These are phyloP conservation scores for Pristionchus fissidentatus DNA, from an alignment of 2,888 invertebrate genomes.

Conservation along the genomic window DNA sequence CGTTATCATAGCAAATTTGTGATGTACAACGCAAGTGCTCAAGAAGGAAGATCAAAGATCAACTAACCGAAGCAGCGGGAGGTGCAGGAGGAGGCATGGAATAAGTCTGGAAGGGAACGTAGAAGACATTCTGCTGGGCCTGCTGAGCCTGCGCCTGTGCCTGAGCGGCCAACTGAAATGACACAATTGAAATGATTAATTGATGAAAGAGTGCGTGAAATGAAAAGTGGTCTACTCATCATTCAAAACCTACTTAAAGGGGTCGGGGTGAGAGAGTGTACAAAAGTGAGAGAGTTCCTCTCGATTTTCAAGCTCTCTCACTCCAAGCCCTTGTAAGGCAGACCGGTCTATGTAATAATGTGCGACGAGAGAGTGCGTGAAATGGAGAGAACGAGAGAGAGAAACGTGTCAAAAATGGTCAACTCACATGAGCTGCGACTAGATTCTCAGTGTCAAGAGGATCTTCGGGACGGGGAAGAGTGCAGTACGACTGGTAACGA, in stretches of 20 bases:
- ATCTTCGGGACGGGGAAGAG: slow-evolving; percentile 47
- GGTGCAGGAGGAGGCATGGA: slow-evolving; percentile 28
- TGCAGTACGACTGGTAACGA: slow-evolving; percentile 47
- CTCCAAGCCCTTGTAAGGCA: too few species aligned
- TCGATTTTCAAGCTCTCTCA: too few species aligned
- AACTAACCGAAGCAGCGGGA: slow-evolving; percentile 26
- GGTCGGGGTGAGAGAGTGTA: too few species aligned
- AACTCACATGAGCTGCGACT: slow-evolving; percentile 22
- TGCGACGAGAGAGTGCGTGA: too few species aligned
- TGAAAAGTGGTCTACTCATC: not conserved
- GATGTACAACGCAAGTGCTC: not conserved
- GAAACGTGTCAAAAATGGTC: too few species aligned
- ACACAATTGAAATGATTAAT: not conserved
- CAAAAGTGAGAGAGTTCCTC: too few species aligned
- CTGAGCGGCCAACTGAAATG: slow-evolving; percentile 6
- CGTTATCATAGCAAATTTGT: not conserved
- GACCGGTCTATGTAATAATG: too few species aligned
- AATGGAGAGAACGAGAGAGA: not conserved
- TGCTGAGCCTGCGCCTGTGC: not conserved
- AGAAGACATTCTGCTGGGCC: slow-evolving; percentile 41
- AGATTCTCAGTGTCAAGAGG: slow-evolving; percentile 37
- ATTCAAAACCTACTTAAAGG: too few species aligned
- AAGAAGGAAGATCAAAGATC: too few species aligned
- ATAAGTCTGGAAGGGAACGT: slow-evolving; percentile 47
- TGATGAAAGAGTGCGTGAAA: too few species aligned